Evolutionary conservation across 2,797 vertebrate genomes (phyloP), one percentile per base, ranked within the genome.

Genomic region (Chaenodraco wilsoni): DNA sequence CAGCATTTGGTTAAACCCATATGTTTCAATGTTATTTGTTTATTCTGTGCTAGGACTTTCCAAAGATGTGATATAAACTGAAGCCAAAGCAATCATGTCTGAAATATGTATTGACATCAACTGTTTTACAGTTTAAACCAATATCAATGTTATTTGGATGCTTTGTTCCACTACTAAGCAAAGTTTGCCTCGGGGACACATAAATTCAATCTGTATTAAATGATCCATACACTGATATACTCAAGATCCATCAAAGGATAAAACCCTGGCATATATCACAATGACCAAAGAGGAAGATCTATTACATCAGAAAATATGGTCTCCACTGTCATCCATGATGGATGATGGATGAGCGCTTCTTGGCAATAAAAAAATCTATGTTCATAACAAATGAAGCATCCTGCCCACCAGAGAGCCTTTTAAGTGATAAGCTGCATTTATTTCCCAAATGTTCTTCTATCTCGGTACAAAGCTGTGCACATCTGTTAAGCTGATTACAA

Each of bases 401-500:
- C 17, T 69, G 68, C 72, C 84, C 84, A 69, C 61, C 21, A 76
- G 87, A 83, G 84, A 89, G 69, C 57, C 73, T 84, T 91, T 88
- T 73, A 82, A 81, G 79, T 72, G 86, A 91, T 90, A 89, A 91
- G 87, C 82, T 84, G 82, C 84, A 75, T 89, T 88, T 83, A 88
- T 90, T 91, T 89, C 74, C 74, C 68, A 84, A 89, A 82, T 72
- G 75, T 64, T 83, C 46, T 73, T 75, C 58, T 68, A 70, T 62
- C 58, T 65, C 46, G 23, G 81, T 83, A 64, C 79, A 71, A 81
- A 70, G 67, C 75, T 6, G 13, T 44, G 60, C 70, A 89, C 89
- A 85, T 91, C 87, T 91, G 88, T 79, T 74, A 44, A 76, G 68
- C 69, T 81, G 88, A 94, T 89, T 71, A 81, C 79, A 73, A 83